phyloP scores from a whole-genome alignment of 2,888 invertebrate species.

The Lasioglossum vierecki region DNA sequence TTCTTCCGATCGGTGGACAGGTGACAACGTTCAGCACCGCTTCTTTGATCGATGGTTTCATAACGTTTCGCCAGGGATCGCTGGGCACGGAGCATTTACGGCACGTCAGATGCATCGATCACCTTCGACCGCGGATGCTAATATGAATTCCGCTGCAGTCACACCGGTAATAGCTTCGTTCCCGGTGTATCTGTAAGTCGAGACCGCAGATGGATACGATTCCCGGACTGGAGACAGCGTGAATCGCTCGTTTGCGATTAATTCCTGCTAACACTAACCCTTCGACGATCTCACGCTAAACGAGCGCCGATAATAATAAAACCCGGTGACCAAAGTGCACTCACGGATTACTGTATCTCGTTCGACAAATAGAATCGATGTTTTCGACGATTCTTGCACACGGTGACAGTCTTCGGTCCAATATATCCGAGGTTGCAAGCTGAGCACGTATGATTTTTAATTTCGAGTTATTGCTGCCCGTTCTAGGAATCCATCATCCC shows the following conservation, averaged over 20 bases:
- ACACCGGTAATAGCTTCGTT: constrained; percentile 42
- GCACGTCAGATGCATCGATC: constrained; percentile 46
- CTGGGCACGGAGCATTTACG: constrained; percentile 8
- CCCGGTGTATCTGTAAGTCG: constrained; percentile 24
- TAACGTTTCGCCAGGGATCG: not conserved
- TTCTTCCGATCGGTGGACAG: not conserved
- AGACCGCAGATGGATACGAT: constrained; percentile 52
- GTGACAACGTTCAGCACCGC: not conserved
- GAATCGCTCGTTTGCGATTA: constrained; percentile 30
- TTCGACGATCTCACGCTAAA: not conserved
- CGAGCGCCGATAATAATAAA: not conserved
- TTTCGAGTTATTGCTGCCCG: not conserved
- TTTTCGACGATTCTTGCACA: not conserved
- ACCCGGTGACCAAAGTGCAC: not conserved
- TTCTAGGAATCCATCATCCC: not conserved
- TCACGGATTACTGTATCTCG: not conserved
- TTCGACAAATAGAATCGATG: not conserved
- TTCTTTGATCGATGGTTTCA: constrained; percentile 8
- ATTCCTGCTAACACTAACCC: not conserved
- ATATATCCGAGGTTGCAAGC: not conserved
- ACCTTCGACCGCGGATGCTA: constrained; percentile 28
- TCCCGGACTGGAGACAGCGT: constrained; percentile 5
- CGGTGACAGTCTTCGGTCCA: not conserved
- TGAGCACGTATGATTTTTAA: not conserved
- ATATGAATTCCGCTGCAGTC: constrained; percentile 51